phyloP scores from a whole-genome alignment of 2,113 vertebrate species.

The Agelaius phoeniceus region DNA sequence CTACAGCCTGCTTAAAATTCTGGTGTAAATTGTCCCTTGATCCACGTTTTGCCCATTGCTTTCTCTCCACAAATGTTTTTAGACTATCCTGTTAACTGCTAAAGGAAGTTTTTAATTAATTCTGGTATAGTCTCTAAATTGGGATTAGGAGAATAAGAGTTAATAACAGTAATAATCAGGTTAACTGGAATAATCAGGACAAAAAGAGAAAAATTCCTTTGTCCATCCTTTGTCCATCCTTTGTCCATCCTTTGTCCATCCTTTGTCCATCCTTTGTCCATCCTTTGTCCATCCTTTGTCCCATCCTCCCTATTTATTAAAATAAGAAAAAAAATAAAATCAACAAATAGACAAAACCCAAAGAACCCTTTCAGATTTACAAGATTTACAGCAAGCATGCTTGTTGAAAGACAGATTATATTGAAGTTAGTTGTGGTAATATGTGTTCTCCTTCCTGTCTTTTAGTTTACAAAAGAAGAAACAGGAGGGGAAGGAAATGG shows the following conservation, averaged over 20 bases:
- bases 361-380: neutral
- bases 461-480: neutral
- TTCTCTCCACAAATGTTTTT: neutral
- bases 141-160: neutral
- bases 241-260: neutral
- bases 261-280: neutral
- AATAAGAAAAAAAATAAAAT: neutral
- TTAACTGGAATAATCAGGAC: neutral
- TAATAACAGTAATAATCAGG: neutral
- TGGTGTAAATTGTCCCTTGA: neutral
- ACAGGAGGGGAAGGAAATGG: fast-evolving
- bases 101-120: neutral
- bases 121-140: neutral
- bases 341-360: neutral
- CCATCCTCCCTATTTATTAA: neutral
- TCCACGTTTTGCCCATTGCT: neutral
- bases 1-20: neutral
- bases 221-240: neutral
- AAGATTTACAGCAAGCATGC: neutral
- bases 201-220: neutral
- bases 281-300: too few species aligned
- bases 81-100: neutral
- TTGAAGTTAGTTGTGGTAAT: neutral
- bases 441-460: neutral
- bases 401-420: neutral